A percentile compares a stretch with the other conserved stretches of the same genome.
Evolutionary conservation across 2,797 vertebrate genomes (phyloP).

Genomic region (Phoxinus dragarum): DNA sequence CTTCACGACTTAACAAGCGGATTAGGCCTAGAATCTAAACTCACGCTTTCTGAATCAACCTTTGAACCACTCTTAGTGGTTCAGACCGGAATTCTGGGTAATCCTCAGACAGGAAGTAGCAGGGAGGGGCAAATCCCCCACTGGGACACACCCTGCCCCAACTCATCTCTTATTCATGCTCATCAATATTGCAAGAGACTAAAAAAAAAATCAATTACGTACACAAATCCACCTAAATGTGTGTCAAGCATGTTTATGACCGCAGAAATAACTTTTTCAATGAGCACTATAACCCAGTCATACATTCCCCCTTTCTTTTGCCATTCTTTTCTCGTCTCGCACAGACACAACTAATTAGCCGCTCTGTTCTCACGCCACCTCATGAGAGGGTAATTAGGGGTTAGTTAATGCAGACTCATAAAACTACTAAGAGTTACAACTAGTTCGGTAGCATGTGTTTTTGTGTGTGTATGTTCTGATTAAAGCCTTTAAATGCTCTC

Average conservation of each 20-base stretch:
- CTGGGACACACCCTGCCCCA: constrained; percentile 72
- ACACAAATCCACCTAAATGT: constrained; percentile 46
- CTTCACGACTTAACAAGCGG: no score
- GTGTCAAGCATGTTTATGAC: constrained; percentile 16
- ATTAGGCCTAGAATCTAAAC: constrained; percentile 13
- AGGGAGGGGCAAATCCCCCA: constrained; percentile 74
- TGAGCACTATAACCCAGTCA: constrained; percentile 55
- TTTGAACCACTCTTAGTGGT: constrained; percentile 17
- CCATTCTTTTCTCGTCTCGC: constrained; percentile 30
- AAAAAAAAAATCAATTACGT: constrained; percentile 51
- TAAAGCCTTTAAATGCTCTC: constrained; percentile 60
- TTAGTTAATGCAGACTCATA: constrained; percentile 67
- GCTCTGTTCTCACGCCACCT: constrained; percentile 78
- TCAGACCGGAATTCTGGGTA: constrained; percentile 74
- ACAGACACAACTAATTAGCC: constrained; percentile 72
- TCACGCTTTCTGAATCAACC: neutral
- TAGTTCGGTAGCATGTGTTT: constrained; percentile 61
- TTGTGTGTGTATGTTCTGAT: constrained; percentile 52
- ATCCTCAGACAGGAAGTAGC: constrained; percentile 83
- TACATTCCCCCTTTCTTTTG: constrained; percentile 50
- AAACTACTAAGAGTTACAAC: constrained; percentile 59
- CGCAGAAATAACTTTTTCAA: constrained; percentile 8
- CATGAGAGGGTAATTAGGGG: constrained; percentile 68
- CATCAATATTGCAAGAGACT: constrained; percentile 81
- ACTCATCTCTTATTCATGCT: constrained; percentile 84